Conservation (phyloP, 1,140 invertebrate species). For the Oncopodura yosiiana region DNA sequence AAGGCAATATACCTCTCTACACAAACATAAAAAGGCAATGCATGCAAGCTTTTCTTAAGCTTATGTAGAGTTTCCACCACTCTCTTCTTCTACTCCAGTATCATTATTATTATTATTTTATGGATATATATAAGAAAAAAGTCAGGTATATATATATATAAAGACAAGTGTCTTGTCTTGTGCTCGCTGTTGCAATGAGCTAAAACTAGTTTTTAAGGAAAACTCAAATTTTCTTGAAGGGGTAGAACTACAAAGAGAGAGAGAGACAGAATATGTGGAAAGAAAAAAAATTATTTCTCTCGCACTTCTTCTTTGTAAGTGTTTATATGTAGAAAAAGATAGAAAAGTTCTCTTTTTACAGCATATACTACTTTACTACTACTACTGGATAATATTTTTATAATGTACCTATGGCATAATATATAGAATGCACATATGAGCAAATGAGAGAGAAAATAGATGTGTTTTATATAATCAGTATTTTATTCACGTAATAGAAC, state of each 20-base stretch:
- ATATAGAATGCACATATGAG: neutral
- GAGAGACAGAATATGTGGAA: neutral
- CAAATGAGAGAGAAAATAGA: no score
- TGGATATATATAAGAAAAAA: neutral
- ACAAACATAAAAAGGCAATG: neutral
- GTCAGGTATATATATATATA: neutral
- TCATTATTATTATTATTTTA: neutral
- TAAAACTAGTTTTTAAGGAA: constrained; percentile 24
- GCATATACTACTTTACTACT: neutral
- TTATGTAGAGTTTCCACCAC: neutral
- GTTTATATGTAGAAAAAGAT: neutral
- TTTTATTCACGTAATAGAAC: no score
- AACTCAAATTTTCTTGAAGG: constrained; percentile 24
- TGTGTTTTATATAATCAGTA: no score
- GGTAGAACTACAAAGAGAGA: constrained; percentile 2
- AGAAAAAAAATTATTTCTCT: no score
- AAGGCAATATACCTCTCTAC: neutral
- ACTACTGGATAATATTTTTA: neutral
- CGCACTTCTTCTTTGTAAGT: constrained; percentile 1
- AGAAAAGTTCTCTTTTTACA: neutral
- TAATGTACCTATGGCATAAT: neutral
- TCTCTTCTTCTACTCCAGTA: neutral
- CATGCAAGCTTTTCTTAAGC: neutral
- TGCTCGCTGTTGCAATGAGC: neutral
- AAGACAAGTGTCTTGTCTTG: neutral